Conservation (phyloP, 2,888 invertebrate species). For the Acronicta leporina region DNA sequence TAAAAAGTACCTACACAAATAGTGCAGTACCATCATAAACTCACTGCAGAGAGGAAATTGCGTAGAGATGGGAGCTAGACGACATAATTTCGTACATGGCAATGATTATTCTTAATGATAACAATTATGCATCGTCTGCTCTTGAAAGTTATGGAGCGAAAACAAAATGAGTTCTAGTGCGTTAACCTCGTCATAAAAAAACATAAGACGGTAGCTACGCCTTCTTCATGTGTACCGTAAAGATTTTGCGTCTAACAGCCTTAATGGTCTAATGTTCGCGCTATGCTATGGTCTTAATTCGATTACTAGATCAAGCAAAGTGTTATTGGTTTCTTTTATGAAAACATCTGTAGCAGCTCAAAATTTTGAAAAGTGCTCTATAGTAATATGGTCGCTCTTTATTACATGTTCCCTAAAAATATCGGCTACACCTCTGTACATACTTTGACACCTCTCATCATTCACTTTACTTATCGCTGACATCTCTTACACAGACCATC, state of each 20-base stretch:
- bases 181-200: slow-evolving; percentile 43
- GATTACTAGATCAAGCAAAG: too few species aligned
- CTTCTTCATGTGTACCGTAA: slow-evolving; percentile 9
- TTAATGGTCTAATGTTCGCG: too few species aligned
- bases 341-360: too few species aligned
- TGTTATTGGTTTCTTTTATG: too few species aligned
- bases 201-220: slow-evolving; percentile 8
- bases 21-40: neutral
- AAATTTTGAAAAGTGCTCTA: too few species aligned
- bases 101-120: slow-evolving; percentile 42
- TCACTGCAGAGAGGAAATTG: slow-evolving; percentile 23
- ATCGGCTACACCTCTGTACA: too few species aligned
- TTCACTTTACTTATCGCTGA: too few species aligned
- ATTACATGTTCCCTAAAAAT: too few species aligned
- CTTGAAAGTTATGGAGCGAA: slow-evolving; percentile 56
- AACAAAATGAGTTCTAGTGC: slow-evolving; percentile 46
- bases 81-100: slow-evolving; percentile 28
- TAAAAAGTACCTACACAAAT: slow-evolving; percentile 12
- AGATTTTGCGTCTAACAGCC: neutral
- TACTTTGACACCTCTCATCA: too few species aligned
- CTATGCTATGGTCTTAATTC: too few species aligned
- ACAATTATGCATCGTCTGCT: slow-evolving; percentile 51
- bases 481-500: too few species aligned
- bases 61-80: slow-evolving; percentile 22
- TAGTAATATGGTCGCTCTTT: too few species aligned